A percentile compares a stretch with the other conserved stretches of the same genome.
Conservation (phyloP, 2,888 invertebrate genomes). For the Chrysina gloriosa region DNA sequence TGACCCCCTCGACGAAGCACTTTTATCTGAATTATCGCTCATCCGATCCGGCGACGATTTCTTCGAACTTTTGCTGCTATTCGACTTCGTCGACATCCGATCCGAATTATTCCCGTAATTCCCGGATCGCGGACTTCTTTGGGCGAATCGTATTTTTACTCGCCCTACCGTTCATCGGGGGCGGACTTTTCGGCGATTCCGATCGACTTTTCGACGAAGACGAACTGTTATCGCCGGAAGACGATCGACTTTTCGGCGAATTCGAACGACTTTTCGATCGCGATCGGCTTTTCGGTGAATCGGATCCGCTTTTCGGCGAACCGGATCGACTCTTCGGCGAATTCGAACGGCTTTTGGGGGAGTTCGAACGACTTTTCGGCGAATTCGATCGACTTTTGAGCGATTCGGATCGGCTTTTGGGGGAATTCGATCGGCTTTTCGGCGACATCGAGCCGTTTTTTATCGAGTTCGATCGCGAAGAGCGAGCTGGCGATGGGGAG, state of each 20-base stretch:
- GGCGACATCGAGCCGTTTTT: conserved; percentile 32
- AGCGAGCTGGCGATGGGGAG: conserved; percentile 47
- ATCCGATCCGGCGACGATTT: conserved; percentile 51
- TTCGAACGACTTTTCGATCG: conserved; percentile 41
- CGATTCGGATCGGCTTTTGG: conserved; percentile 42
- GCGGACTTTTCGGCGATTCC: conserved; percentile 30
- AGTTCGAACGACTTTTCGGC: conserved; percentile 24
- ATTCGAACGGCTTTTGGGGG: conserved; percentile 36
- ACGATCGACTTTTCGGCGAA: conserved; percentile 40
- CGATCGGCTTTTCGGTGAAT: conserved; percentile 47
- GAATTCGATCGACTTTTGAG: conserved; percentile 31
- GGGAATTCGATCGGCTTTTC: conserved; percentile 37
- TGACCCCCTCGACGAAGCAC: conserved; percentile 49
- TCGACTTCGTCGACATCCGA: conserved; percentile 55
- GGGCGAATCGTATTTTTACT: conserved; percentile 16
- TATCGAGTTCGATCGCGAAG: conserved; percentile 40
- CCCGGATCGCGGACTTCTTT: conserved; percentile 24
- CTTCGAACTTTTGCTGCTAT: conserved; percentile 55
- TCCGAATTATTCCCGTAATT: conserved; percentile 33
- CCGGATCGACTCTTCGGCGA: conserved; percentile 50
- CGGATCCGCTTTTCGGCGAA: conserved; percentile 51
- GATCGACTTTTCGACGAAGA: conserved; percentile 57
- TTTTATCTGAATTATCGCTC: conserved; percentile 49
- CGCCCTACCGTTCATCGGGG: conserved; percentile 25
- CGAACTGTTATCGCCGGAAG: conserved; percentile 48